Base-by-base conservation (phyloP, 92 coral and sea anemone genomes). In the Siderastrea radians region DNA sequence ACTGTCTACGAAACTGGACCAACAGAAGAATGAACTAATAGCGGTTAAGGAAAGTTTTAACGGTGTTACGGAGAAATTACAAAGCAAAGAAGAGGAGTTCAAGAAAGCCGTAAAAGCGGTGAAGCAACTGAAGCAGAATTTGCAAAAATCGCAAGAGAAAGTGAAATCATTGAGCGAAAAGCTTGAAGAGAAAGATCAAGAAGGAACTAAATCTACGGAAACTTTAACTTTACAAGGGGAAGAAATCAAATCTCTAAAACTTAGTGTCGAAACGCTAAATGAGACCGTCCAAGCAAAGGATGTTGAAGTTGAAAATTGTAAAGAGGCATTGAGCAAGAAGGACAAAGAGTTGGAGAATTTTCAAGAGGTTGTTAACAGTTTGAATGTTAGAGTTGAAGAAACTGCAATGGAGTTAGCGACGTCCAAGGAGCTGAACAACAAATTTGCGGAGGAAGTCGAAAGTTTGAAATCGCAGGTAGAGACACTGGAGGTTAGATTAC, bases 81-180 rank as follows among this genome's bases (percentile, higher is more conserved):
- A 91, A 75, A 86, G 68, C 14, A 93, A 93, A 84, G 98, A 95
- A 57, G 95, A 90, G 44, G 98, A 94, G n/a, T 78, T 93, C 44
- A 89, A 85, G 90, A 92, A 87, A 87, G 83, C 91, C 12, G 66
- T 90, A 10, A 84, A 85, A 65, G 87, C 89, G 75, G 49, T 79
- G 73, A 80, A 91, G 72, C 94, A 90, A 66, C 76, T 93, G 54
- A 86, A 88, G 84, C 93, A 90, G 73, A 70, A 87, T 62, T 69
- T 87, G 45, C 81, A 82, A 81, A 66, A 86, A 64, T 82, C 94
- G 9, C 82, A 81, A 17, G 96, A 96, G 76, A 90, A 91, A 26
- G 72, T 80, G 7, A 92, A 88, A 72, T 11, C 75, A 6, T 80
- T 98, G n/a, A 84, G 87, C 60, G 75, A 72, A 54, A 69, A 75